Percentiles rank a stretch among this genome's conserved stretches.
Evolutionary conservation across 1,140 invertebrate species (phyloP).

Genomic region (Pectinophora gossypiella): DNA sequence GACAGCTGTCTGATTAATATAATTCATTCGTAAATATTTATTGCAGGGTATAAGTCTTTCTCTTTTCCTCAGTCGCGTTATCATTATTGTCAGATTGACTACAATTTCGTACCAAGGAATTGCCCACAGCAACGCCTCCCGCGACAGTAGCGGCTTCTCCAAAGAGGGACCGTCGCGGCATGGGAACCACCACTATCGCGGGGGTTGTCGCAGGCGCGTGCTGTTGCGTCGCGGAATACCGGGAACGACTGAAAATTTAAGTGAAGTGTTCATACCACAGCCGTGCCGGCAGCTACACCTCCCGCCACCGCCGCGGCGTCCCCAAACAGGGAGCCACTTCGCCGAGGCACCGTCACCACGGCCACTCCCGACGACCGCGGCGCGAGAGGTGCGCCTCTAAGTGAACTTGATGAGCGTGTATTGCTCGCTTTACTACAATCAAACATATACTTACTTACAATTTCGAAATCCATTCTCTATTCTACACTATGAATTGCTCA

Average conservation of each 20-base stretch:
- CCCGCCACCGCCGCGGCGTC: constrained; percentile 60
- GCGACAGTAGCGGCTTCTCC: constrained; percentile 57
- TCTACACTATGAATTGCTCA: no score
- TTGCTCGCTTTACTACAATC: no score
- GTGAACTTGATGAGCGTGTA: not conserved
- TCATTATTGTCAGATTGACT: no score
- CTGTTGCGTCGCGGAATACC: no score
- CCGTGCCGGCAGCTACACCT: constrained; percentile 56
- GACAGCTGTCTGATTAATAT: no score
- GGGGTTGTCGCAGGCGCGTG: not conserved
- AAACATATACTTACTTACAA: no score
- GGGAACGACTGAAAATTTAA: no score
- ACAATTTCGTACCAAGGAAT: constrained; percentile 49
- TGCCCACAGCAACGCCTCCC: constrained; percentile 59
- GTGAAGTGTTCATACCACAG: constrained; percentile 48
- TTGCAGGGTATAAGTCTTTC: no score
- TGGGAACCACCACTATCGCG: constrained; percentile 36
- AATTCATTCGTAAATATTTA: no score
- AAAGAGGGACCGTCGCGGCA: constrained; percentile 51
- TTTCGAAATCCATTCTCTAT: no score
- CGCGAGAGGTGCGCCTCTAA: not conserved
- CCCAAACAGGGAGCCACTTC: constrained; percentile 43
- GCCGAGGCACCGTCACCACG: constrained; percentile 43
- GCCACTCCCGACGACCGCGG: constrained; percentile 5
- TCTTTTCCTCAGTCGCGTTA: no score